Conservation (phyloP, 2,113 vertebrate species). For the Semnornis frantzii region DNA sequence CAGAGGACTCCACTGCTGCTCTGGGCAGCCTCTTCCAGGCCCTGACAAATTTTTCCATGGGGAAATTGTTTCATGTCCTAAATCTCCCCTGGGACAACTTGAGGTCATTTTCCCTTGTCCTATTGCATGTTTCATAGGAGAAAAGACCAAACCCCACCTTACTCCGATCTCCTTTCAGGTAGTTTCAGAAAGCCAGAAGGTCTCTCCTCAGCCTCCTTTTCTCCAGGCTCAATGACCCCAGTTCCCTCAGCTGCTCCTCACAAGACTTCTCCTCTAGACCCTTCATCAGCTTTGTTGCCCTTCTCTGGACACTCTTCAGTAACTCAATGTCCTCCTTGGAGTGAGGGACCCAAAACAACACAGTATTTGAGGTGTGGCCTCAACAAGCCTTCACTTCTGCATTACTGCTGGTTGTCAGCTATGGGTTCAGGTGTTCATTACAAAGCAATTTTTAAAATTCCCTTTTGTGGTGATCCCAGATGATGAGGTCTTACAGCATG, state of each 20-base stretch:
- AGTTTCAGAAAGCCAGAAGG: too few species aligned
- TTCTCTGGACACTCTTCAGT: neutral
- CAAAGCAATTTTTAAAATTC: neutral
- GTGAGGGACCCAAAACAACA: neutral
- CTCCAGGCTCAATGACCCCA: too few species aligned
- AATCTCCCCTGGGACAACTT: too few species aligned
- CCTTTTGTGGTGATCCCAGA: neutral
- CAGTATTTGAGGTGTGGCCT: neutral
- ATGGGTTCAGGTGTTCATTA: neutral
- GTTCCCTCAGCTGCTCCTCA: too few species aligned
- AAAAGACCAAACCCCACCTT: too few species aligned
- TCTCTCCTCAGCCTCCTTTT: too few species aligned
- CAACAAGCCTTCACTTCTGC: fast-evolving
- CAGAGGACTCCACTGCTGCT: neutral
- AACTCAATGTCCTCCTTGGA: neutral
- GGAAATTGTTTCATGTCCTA: too few species aligned
- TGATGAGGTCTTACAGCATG: neutral
- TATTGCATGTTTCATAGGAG: too few species aligned
- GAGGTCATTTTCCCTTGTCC: too few species aligned
- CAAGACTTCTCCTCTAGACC: too few species aligned
- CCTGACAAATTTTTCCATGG: too few species aligned
- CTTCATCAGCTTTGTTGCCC: neutral
- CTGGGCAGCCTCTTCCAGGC: neutral
- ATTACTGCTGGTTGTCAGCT: neutral
- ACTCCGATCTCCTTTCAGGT: too few species aligned